Base-by-base conservation (phyloP, 2,888 invertebrate genomes). In the Apamea epomidion region DNA sequence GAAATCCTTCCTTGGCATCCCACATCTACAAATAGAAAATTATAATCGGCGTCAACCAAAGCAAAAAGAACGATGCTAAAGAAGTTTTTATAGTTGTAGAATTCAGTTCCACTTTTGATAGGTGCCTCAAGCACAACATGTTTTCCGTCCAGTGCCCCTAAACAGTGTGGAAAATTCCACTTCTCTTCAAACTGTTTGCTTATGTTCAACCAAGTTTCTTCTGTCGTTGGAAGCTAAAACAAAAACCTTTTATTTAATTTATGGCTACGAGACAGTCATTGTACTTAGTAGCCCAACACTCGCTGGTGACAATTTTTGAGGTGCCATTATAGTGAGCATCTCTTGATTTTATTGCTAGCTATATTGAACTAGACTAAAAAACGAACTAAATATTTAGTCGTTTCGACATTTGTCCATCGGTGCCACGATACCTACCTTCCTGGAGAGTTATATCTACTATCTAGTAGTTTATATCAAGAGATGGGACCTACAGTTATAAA, bases 11-110 rank as follows among this genome's bases (percentile, higher is more conserved):
- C 82, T 76, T 80, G 79, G 70, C 74, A 64, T 54, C 79, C 79
- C 51, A 80, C 73, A 67, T 83, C 78, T 51, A 80, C 83, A 62
- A 71, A 73, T 70, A 78, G 60, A 76, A 81, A 85, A 77, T 83
- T 83, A 72, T 80, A 83, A 71, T 83, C 74, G 74, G 77, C 73
- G 71, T 84, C 86, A 76, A 84, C 82, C 67, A 83, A 72, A 76
- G 81, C 83, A 60, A 85, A 74, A 45, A 83, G 78, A 76, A 86
- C 80, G 60, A 83, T 81, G 67, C 79, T 82, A 87, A 85, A 85
- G 65, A 81, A 81, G 76, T 81, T 81, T 81, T 81, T 77, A 64
- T 77, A 77, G 74, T 81, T 81, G 68, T 64, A 81, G 74, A 80
- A 86, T 67, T 82, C 78, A 32, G 84, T 82, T 69, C 86, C 87